These are phyloP conservation scores for Mus spicilegus DNA, from an alignment of 2,113 vertebrate species.

Conservation along the genomic window DNA sequence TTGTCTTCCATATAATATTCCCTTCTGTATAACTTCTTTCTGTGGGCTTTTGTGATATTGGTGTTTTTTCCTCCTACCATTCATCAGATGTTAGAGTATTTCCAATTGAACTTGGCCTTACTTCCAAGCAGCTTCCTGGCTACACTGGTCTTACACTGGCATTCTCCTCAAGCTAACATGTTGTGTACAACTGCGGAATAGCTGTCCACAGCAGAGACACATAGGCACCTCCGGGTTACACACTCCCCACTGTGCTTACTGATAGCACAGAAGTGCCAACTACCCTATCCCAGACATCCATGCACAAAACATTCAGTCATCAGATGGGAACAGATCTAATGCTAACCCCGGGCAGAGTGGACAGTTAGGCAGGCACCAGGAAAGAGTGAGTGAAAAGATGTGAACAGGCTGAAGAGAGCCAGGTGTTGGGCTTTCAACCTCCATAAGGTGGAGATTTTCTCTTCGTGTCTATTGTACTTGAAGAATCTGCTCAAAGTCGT, in stretches of 20 bases:
- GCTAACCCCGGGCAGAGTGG: not conserved
- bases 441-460: not conserved
- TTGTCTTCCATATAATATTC: not conserved
- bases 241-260: not conserved
- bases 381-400: not conserved
- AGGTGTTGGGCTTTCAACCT: not conserved
- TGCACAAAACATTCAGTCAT: not conserved
- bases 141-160: conserved; percentile 46
- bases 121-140: conserved; percentile 61
- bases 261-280: not conserved
- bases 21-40: not conserved
- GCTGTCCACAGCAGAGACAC: not conserved
- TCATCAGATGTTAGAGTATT: conserved; percentile 70
- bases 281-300: not conserved
- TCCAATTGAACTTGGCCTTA: conserved; percentile 76
- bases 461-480: not conserved
- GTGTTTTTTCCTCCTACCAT: conserved; percentile 46
- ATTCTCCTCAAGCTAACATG: conserved; percentile 11
- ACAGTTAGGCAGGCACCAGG: not conserved
- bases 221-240: not conserved
- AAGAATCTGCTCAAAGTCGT: not conserved
- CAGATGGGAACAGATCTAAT: not conserved
- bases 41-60: not conserved
- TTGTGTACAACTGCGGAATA: not conserved
- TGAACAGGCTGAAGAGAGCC: not conserved